phyloP scores from a whole-genome alignment of 1,140 invertebrate species.

The Cydia fagiglandana region DNA sequence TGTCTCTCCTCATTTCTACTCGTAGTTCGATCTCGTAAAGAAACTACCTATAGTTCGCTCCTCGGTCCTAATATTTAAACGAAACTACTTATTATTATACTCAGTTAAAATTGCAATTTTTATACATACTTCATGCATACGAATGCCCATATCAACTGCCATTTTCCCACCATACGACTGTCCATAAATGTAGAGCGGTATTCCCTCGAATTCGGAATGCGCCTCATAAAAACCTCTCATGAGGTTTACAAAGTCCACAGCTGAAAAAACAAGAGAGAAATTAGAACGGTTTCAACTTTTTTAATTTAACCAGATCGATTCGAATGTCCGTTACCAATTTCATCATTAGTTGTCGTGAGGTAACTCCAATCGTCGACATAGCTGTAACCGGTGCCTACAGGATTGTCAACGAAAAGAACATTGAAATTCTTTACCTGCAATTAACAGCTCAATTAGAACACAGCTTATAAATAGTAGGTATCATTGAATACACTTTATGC shows the following conservation, averaged over 20 bases:
- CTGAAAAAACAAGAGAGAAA: constrained; percentile 60
- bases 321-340: constrained; percentile 80
- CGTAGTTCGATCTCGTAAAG: no score
- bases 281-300: constrained; percentile 20
- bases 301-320: neutral
- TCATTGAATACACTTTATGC: no score
- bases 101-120: neutral
- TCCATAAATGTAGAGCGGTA: constrained; percentile 89
- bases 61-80: no score
- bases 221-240: constrained; percentile 83
- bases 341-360: constrained; percentile 83
- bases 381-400: constrained; percentile 93
- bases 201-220: constrained; percentile 83
- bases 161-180: constrained; percentile 96
- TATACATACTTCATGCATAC: constrained; percentile 80
- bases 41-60: no score
- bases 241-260: constrained; percentile 86
- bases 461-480: no score
- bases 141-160: constrained; percentile 87
- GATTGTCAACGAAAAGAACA: constrained; percentile 93
- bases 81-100: no score
- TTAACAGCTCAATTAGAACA: neutral
- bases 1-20: no score
- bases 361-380: constrained; percentile 83
- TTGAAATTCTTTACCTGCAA: constrained; percentile 87